phyloP scores from a whole-genome alignment of 2,113 vertebrate species.

The Pteropus alecto region DNA sequence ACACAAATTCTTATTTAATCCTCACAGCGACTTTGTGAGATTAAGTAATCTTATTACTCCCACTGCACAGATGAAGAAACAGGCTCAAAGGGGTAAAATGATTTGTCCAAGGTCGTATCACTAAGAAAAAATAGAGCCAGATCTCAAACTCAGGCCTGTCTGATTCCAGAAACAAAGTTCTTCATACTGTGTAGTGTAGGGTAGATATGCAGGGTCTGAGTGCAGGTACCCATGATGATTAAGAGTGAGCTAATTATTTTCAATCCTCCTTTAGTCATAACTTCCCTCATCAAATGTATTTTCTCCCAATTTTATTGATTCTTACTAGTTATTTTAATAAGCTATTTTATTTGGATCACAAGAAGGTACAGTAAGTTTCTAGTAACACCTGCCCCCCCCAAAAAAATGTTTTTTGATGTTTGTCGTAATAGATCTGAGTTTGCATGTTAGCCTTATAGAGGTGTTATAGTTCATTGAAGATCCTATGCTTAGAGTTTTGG shows the following conservation, averaged over 20 bases:
- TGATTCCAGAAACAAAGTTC: background rate
- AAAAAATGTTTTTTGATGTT: background rate
- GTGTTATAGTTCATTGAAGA: background rate
- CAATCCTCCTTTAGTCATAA: background rate
- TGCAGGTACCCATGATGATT: background rate
- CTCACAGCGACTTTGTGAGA: background rate
- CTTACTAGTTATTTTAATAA: background rate
- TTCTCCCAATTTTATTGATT: background rate
- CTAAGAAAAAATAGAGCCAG: background rate
- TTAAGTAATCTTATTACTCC: background rate
- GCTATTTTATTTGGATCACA: conserved; percentile 18
- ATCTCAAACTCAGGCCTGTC: background rate
- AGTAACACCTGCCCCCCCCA: background rate
- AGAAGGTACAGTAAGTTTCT: background rate
- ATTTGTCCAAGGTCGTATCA: background rate
- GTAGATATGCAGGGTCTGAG: background rate
- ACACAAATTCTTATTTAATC: background rate
- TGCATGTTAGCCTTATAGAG: background rate
- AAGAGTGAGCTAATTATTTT: background rate
- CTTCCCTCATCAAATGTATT: background rate
- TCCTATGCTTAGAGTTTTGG: background rate
- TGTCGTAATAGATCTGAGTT: background rate
- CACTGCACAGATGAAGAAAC: background rate
- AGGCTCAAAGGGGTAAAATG: background rate
- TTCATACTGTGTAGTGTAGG: background rate